Evolutionary conservation across 2,888 invertebrate species (phyloP).

Genomic region (Polietes domitor): DNA sequence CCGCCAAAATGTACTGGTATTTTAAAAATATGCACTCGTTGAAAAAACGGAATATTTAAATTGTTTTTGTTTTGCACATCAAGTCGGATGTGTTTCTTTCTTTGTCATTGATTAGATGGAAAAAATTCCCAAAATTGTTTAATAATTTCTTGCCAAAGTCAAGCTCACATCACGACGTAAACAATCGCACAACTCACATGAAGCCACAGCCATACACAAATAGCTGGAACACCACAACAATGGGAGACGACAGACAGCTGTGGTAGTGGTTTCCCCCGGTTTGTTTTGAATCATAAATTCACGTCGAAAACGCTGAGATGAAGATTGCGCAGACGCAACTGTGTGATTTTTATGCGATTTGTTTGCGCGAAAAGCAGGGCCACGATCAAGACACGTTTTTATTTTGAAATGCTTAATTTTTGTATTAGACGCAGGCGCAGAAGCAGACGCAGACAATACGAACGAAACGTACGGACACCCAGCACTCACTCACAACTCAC

Average conservation of each 20-base stretch:
- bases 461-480: not conserved
- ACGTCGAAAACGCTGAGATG: not conserved
- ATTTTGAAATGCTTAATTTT: constrained; percentile 16
- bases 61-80: too few species aligned
- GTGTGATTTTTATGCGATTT: constrained; percentile 17
- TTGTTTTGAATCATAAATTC: constrained; percentile 26
- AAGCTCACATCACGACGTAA: constrained; percentile 31
- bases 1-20: too few species aligned
- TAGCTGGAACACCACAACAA: constrained; percentile 35
- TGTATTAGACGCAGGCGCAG: constrained; percentile 7
- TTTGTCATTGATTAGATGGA: not conserved
- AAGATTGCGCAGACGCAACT: constrained; percentile 52
- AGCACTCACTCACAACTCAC: not conserved
- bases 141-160: constrained; percentile 3
- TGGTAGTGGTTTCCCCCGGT: constrained; percentile 2
- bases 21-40: too few species aligned
- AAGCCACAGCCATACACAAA: constrained; percentile 9
- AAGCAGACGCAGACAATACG: not conserved
- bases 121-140: constrained; percentile 55
- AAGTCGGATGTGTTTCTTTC: not conserved
- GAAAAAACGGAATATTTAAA: too few species aligned
- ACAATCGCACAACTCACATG: constrained; percentile 52
- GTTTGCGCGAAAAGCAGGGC: not conserved
- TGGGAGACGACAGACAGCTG: not conserved
- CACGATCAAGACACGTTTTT: constrained; percentile 12